A percentile compares a stretch with the other conserved stretches of the same genome.
Conservation (phyloP, 2,113 vertebrate species). For the Typhlomys cinereus region DNA sequence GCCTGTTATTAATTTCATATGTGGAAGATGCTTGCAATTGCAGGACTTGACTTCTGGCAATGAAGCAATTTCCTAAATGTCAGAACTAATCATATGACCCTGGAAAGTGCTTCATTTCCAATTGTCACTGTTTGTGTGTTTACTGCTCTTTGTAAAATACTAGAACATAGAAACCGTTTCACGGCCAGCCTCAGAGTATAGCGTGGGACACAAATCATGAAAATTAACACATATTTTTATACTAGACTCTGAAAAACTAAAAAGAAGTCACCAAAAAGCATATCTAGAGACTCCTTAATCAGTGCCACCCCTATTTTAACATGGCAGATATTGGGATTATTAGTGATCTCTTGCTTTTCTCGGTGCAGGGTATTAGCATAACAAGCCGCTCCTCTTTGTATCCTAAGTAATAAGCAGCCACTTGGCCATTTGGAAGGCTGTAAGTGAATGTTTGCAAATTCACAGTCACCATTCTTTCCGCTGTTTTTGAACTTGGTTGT, state of each 20-base stretch:
- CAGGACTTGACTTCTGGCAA: conserved; percentile 57
- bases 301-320: neutral
- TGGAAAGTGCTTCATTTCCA: conserved; percentile 45
- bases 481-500: neutral
- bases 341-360: conserved; percentile 25
- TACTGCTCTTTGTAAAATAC: conserved; percentile 31
- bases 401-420: neutral
- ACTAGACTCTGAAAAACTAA: neutral
- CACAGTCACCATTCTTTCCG: neutral
- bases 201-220: conserved; percentile 15
- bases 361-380: neutral
- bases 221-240: conserved; percentile 31
- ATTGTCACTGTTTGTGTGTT: conserved; percentile 47
- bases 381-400: too few species aligned
- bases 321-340: neutral
- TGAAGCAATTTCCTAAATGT: conserved; percentile 67
- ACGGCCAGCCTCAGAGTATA: neutral
- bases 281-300: neutral
- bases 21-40: neutral
- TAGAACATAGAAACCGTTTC: conserved; percentile 21
- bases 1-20: conserved; percentile 49
- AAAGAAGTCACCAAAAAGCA: conserved; percentile 2
- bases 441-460: conserved; percentile 29
- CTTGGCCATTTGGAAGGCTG: conserved; percentile 37
- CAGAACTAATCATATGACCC: conserved; percentile 44